Conservation (phyloP, 2,888 invertebrate species). For the Caprella mutica region DNA sequence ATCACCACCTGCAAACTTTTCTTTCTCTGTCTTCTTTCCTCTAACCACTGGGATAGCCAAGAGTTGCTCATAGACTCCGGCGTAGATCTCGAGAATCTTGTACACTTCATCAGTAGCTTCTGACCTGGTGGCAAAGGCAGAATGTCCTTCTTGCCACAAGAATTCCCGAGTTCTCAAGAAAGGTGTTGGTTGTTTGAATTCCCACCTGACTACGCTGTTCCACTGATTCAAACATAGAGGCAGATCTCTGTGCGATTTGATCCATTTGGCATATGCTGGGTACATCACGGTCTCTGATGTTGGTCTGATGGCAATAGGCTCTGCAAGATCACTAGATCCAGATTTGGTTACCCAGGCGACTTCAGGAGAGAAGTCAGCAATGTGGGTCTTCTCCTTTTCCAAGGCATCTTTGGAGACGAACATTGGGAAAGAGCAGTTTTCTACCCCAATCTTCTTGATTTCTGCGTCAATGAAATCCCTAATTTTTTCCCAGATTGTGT, state of each 20-base stretch:
- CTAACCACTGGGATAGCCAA: conserved; percentile 91
- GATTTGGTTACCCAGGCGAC: conserved; percentile 90
- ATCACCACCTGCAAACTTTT: conserved; percentile 79
- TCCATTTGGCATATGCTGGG: conserved; percentile 95
- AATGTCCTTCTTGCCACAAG: conserved; percentile 99
- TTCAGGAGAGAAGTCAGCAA: conserved; percentile 97
- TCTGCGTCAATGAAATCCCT: conserved; percentile 70
- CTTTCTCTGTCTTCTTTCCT: conserved; percentile 94
- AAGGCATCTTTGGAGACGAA: conserved; percentile 85
- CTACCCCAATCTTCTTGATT: conserved; percentile 82
- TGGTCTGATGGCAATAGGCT: conserved; percentile 93
- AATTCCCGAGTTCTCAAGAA: conserved; percentile 96
- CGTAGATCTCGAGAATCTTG: conserved; percentile 61
- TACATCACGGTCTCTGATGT: conserved; percentile 99
- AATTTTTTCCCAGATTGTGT: conserved; percentile 87
- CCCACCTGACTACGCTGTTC: conserved; percentile 99
- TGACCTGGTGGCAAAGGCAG: conserved; percentile 69
- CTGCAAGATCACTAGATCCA: conserved; percentile 85
- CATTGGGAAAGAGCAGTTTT: conserved; percentile 96
- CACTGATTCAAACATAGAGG: conserved; percentile 95
- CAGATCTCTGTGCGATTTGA: conserved; percentile 92
- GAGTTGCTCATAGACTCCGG: conserved; percentile 74
- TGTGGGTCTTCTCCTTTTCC: conserved; percentile 91
- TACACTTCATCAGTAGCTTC: conserved; percentile 71
- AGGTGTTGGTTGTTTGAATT: conserved; percentile 98